phyloP scores from a whole-genome alignment of 92 coral and sea anemone species.

The Galaxea fascicularis region DNA sequence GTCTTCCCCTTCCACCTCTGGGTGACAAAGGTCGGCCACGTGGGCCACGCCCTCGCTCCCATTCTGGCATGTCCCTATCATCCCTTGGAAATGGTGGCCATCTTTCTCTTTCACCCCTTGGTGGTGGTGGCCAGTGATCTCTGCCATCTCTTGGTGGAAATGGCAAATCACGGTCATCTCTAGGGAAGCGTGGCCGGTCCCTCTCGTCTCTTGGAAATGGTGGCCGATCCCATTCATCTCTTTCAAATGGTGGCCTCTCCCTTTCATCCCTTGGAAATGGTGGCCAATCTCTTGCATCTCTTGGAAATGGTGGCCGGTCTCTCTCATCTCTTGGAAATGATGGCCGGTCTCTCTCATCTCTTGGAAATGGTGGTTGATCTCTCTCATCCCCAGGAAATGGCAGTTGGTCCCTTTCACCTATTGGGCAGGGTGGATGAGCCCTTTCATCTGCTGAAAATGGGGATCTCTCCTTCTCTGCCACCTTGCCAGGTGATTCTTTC shows the following conservation, averaged over 20 bases:
- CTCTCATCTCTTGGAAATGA: constrained; percentile 30
- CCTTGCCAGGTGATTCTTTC: not conserved
- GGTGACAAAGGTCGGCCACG: constrained; percentile 57
- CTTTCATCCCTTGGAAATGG: constrained; percentile 35
- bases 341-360: constrained; percentile 20
- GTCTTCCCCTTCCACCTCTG: constrained; percentile 56
- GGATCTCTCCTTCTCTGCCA: constrained; percentile 22
- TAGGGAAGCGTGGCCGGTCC: constrained; percentile 44
- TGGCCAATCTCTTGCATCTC: constrained; percentile 16
- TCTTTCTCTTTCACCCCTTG: constrained; percentile 75
- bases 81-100: constrained; percentile 42
- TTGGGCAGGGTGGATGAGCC: constrained; percentile 43
- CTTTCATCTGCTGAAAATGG: constrained; percentile 36
- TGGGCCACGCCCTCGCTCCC: constrained; percentile 45
- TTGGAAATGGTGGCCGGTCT: constrained; percentile 16
- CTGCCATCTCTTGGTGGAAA: constrained; percentile 73
- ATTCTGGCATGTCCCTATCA: constrained; percentile 11
- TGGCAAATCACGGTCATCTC: constrained; percentile 48
- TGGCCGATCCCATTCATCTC: constrained; percentile 26
- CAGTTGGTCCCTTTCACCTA: constrained; percentile 20
- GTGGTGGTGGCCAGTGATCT: constrained; percentile 70
- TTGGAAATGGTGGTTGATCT: constrained; percentile 25
- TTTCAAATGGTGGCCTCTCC: constrained; percentile 28
- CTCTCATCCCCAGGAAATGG: constrained; percentile 42
- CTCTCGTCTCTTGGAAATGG: constrained; percentile 36